Conservation (phyloP, 2,797 vertebrate species). For the Danio albolineatus region DNA sequence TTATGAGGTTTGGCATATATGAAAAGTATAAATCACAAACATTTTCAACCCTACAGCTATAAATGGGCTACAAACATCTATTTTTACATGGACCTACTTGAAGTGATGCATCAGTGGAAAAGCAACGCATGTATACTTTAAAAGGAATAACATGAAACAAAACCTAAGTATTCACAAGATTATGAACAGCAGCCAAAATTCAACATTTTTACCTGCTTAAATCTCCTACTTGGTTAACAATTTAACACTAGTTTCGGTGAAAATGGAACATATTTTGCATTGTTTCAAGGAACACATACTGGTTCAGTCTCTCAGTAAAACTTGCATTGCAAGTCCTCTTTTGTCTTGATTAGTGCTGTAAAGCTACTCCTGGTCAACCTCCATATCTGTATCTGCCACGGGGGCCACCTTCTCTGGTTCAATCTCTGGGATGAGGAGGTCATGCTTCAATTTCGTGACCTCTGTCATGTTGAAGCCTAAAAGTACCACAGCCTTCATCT, state of each 20-base stretch:
- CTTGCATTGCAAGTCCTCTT: constrained; percentile 14
- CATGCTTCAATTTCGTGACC: constrained; percentile 88
- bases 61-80: constrained; percentile 25
- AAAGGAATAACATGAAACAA: constrained; percentile 39
- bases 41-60: constrained; percentile 8
- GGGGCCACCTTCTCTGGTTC: constrained; percentile 39
- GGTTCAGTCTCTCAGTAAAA: background rate
- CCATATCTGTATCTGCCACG: background rate
- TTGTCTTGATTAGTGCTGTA: background rate
- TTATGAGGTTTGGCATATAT: constrained; percentile 19
- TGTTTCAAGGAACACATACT: constrained; percentile 7
- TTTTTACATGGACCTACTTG: constrained; percentile 9
- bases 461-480: constrained; percentile 94
- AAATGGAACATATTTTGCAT: constrained; percentile 25
- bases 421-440: constrained; percentile 69
- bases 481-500: constrained; percentile 78
- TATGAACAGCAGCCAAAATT: constrained; percentile 43
- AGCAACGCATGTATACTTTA: background rate
- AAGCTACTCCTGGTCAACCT: constrained; percentile 12
- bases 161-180: constrained; percentile 24
- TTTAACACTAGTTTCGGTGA: constrained; percentile 39
- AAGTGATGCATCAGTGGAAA: background rate
- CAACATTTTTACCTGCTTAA: background rate
- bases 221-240: constrained; percentile 28
- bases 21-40: constrained; percentile 14